A percentile compares a stretch with the other conserved stretches of the same genome.
Evolutionary conservation across 2,113 vertebrate species (phyloP).

Genomic region (Hippocampus abdominalis): DNA sequence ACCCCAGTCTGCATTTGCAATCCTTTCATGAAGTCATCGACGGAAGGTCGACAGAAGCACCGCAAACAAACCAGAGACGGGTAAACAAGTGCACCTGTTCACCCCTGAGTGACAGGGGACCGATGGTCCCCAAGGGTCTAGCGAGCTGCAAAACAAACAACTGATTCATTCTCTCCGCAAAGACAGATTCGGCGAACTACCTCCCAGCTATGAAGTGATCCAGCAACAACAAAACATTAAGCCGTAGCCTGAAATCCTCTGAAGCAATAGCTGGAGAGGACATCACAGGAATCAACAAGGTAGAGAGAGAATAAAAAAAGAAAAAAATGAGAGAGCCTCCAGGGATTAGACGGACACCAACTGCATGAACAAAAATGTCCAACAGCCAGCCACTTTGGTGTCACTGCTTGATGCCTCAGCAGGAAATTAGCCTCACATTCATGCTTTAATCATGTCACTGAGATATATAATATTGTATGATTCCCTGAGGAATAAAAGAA

Average conservation of each 20-base stretch:
- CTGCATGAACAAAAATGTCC: conserved; percentile 47
- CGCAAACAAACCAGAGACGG: background rate
- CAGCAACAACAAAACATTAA: conserved; percentile 40
- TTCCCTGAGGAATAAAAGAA: background rate
- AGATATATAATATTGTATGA: background rate
- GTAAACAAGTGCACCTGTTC: conserved; percentile 12
- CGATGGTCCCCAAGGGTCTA: conserved; percentile 5
- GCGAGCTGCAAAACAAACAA: conserved; percentile 29
- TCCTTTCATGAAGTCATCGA: conserved; percentile 5
- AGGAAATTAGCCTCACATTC: background rate
- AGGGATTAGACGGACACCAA: conserved; percentile 34
- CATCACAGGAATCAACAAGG: conserved; percentile 48
- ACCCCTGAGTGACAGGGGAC: conserved; percentile 15
- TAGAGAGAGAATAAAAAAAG: conserved; percentile 1
- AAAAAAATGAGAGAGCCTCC: conserved; percentile 7
- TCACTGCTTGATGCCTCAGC: conserved; percentile 14
- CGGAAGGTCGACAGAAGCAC: conserved; percentile 7
- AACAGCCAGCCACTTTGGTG: conserved; percentile 38
- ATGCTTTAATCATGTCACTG: background rate
- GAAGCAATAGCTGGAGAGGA: conserved; percentile 34
- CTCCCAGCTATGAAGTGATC: conserved; percentile 39
- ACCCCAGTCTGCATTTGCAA: conserved; percentile 14
- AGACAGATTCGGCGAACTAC: conserved; percentile 27
- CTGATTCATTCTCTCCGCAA: conserved; percentile 17
- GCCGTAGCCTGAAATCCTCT: conserved; percentile 30